Base-by-base conservation (phyloP, 2,113 vertebrate genomes). In the Corythornis vintsioides region DNA sequence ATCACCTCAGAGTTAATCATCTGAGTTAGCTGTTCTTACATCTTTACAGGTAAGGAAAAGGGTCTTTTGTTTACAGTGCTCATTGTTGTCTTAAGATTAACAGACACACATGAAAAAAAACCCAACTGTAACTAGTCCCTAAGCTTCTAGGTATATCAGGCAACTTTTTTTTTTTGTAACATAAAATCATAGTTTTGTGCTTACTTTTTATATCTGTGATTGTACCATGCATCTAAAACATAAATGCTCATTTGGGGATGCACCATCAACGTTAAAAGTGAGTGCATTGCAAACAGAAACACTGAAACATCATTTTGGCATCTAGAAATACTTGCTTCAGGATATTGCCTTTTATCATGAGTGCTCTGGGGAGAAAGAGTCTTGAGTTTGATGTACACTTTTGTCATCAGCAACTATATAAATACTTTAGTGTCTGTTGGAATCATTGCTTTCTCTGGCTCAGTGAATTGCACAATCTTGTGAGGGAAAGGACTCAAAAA, bases 211-310 rank as follows among this genome's bases (percentile, higher is more conserved):
- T 79, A 80, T 61, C 71, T 92, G 70, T 64, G 89, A 80, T 87
- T 75, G 42, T 79, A 69, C 24, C n/a, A 18, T 38, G 83, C 64
- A 89, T 91, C 84, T 88, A 78, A 75, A 88, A 89, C 56, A 52
- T 74, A 86, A 86, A 73, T 88, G 85, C 85, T 72, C 55, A 40
- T 95, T 97, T 96, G 67, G 56, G 91, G 79, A 92, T 21, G 86
- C 81, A 71, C 74, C 71, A 90, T 84, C 81, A 82, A 40, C 42
- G 79, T 86, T 87, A 94, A 75, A 93, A 94, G 80, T 28, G 74
- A 91, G 77, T 16, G 15, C 77, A 73, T 79, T 95, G 79, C 88
- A 88, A 94, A 47, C 28, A 60, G 86, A 50, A 73, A 31, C 53
- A 93, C 75, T 40, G 82, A 95, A 86, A 85, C 11, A 38, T 70